phyloP scores from a whole-genome alignment of 2,113 vertebrate genomes.

The Hiodon alosoides region DNA sequence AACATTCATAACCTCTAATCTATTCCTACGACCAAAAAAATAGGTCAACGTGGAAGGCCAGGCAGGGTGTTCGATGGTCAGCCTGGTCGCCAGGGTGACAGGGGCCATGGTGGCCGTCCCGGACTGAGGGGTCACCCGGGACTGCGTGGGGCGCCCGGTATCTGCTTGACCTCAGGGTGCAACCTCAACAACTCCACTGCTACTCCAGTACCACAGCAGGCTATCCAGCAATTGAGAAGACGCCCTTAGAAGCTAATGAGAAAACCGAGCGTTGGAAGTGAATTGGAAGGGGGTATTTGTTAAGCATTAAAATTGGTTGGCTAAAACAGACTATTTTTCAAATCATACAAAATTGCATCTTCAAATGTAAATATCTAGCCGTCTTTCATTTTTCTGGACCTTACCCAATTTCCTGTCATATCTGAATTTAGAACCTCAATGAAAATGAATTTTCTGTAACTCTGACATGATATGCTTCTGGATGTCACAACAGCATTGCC shows the following conservation, averaged over 20 bases:
- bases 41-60: conserved; percentile 63
- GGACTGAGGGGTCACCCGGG: conserved; percentile 63
- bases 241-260: conserved; percentile 40
- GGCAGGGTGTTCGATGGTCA: conserved; percentile 62
- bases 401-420: too few species aligned
- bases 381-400: too few species aligned
- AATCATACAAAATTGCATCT: conserved; percentile 26
- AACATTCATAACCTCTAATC: background rate
- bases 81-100: conserved; percentile 61
- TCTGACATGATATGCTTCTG: background rate
- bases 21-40: background rate
- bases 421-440: too few species aligned
- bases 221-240: conserved; percentile 42
- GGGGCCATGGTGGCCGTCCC: conserved; percentile 55
- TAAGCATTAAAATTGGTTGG: conserved; percentile 15
- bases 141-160: conserved; percentile 62
- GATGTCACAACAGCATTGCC: background rate
- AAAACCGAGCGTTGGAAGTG: conserved; percentile 16
- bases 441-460: too few species aligned
- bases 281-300: conserved; percentile 2
- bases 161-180: conserved; percentile 62
- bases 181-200: conserved; percentile 40
- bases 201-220: conserved; percentile 27
- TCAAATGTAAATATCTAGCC: conserved; percentile 57
- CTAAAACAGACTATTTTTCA: conserved; percentile 26